Percentiles rank a stretch among this genome's conserved stretches.
Conservation (phyloP, 2,888 invertebrate species). For the Mythimna vitellina region DNA sequence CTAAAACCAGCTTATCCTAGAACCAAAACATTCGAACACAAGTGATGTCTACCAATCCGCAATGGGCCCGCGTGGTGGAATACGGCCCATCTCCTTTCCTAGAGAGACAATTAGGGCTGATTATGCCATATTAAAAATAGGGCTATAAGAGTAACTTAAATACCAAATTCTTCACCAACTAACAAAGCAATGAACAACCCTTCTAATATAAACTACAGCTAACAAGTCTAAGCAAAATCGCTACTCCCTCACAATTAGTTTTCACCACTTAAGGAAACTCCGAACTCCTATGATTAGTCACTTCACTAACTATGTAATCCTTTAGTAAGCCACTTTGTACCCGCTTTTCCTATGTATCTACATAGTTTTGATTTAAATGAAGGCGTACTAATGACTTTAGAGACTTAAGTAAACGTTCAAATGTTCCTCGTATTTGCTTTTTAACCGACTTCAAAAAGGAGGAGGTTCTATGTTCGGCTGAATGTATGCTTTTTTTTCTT, state of each 20-base stretch:
- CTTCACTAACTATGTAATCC: constrained; percentile 50
- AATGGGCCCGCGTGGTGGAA: no score
- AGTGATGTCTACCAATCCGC: no score
- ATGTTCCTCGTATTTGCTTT: not conserved
- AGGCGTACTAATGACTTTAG: not conserved
- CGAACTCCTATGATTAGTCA: constrained; percentile 35
- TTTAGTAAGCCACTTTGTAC: constrained; percentile 37
- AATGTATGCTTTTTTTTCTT: no score
- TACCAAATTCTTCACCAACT: not conserved
- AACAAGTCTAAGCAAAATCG: constrained; percentile 17
- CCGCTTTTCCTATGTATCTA: constrained; percentile 18
- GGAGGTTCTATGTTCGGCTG: no score
- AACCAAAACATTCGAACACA: no score
- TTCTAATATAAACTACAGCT: constrained; percentile 5
- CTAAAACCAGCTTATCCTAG: no score
- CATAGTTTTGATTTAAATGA: constrained; percentile 21
- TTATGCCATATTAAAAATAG: not conserved
- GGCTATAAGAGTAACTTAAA: not conserved
- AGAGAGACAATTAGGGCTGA: no score
- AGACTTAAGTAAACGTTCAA: not conserved
- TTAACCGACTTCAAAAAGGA: no score
- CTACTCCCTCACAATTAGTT: constrained; percentile 29
- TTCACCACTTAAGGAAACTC: constrained; percentile 41
- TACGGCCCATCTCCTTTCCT: no score
- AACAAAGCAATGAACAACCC: not conserved